Evolutionary conservation across 2,888 invertebrate genomes (phyloP), one percentile per base, ranked within the genome.

Genomic region (Acholoe squamosa): DNA sequence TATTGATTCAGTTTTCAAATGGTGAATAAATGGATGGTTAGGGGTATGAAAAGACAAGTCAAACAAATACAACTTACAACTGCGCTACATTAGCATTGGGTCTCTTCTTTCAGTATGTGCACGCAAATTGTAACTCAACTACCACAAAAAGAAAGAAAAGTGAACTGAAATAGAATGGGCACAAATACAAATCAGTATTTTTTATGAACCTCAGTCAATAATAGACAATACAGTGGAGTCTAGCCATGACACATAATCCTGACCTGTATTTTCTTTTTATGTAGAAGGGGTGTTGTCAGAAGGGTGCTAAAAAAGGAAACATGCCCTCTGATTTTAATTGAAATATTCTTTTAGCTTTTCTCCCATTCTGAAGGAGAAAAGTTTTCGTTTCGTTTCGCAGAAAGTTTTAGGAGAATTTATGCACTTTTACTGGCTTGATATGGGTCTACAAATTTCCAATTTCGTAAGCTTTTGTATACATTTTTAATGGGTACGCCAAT

Each of bases 1-100:
- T 80, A 43, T 80, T 80, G 80, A 80, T 80, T 80, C 80, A 12
- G 80, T 80, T 80, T 22, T 80, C 33, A 80, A 80, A 80, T 31
- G 25, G 43, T 16, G 19, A 80, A 34, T 80, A n/a, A n/a, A 34
- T 34, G 19, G 22, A 80, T 10, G 43, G 43, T n/a, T n/a, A n/a
- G n/a, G 33, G 16, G 19, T 10, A 80, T 80, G 33, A 43, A 34
- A 80, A 43, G 80, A 80, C 33, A 0, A 16, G 34, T 19, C 7
- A 33, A 34, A 43, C 10, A 28, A 28, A 76, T 76, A 25, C 34
- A 80, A 80, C 80, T 80, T 80, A 80, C 80, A 80, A n/a, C n/a
- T n/a, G 16, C 33, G 80, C 34, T 19, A 80, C 33, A 34, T 34
- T 34, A 28, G 0, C 1, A 43, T 7, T 43, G 43, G 43, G 43